A percentile compares a stretch with the other conserved stretches of the same genome.
These are phyloP conservation scores for Nebria brevicollis DNA, from an alignment of 2,888 invertebrate genomes.

Conservation along the genomic window DNA sequence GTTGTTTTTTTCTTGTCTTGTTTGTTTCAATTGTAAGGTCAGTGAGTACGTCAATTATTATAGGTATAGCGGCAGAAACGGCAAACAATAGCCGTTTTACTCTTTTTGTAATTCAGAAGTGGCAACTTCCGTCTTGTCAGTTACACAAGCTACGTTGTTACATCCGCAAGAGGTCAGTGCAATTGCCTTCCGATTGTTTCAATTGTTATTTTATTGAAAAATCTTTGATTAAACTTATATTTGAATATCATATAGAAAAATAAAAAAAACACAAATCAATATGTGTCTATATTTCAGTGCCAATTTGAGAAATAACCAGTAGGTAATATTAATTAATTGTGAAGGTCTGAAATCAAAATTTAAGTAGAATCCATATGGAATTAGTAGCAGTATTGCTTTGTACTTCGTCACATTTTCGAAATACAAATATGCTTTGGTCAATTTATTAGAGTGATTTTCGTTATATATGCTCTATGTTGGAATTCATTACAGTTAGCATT, in stretches of 20 bases:
- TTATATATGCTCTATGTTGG: background rate
- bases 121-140: background rate
- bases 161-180: background rate
- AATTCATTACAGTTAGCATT: conserved; percentile 2
- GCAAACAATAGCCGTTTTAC: background rate
- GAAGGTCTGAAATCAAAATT: too few relatives aligned
- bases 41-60: background rate
- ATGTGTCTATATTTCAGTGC: too few relatives aligned
- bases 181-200: background rate
- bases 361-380: too few relatives aligned
- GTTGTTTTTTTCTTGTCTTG: background rate
- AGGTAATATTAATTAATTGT: too few relatives aligned
- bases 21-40: background rate
- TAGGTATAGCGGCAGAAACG: background rate
- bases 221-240: background rate
- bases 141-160: background rate
- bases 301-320: too few relatives aligned
- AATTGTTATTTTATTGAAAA: background rate
- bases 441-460: background rate
- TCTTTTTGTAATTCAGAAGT: background rate
- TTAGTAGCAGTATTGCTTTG: background rate
- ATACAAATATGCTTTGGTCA: background rate
- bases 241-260: too few relatives aligned
- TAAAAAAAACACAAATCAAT: too few relatives aligned
- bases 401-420: background rate